Evolutionary conservation across 1,140 invertebrate genomes (phyloP).

Genomic region (Marisa cornuarietis): DNA sequence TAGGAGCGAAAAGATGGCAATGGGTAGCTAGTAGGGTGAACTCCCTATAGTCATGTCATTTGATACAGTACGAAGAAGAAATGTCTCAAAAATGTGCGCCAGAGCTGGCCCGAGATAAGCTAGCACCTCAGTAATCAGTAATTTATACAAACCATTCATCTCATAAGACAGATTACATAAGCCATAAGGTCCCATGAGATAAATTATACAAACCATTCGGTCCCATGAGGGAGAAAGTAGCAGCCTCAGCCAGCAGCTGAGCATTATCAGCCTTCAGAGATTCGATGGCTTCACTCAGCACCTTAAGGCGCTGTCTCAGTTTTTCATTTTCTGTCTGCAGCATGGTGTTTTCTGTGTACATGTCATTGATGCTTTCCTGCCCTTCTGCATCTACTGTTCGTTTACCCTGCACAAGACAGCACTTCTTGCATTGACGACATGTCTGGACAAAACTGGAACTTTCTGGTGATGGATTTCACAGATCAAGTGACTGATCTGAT

Average conservation of each 20-base stretch:
- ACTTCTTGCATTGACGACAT: not conserved
- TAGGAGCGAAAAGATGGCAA: too few species aligned
- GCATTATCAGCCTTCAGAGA: conserved; percentile 82
- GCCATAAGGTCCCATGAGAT: conserved; percentile 15
- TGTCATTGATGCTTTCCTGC: conserved; percentile 87
- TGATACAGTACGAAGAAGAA: too few species aligned
- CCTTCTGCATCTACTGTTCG: conserved; percentile 87
- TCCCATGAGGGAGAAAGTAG: conserved; percentile 54
- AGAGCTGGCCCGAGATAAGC: too few species aligned
- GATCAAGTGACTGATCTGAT: too few species aligned
- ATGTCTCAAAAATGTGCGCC: too few species aligned
- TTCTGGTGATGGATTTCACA: too few species aligned
- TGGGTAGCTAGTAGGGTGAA: too few species aligned
- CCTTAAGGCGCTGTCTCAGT: conserved; percentile 87
- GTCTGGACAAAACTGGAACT: not conserved
- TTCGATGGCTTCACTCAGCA: conserved; percentile 93
- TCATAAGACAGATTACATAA: too few species aligned
- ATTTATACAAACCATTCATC: too few species aligned
- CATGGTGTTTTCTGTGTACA: conserved; percentile 96
- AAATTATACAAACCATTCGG: conserved; percentile 33
- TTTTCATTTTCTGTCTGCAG: conserved; percentile 88
- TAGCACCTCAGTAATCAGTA: too few species aligned
- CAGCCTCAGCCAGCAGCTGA: conserved; percentile 83
- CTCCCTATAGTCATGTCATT: too few species aligned
- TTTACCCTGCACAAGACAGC: conserved; percentile 77